Evolutionary conservation across 35 echinoderm and acorn worm species (phyloP), one percentile per base, ranked within the genome.

Genomic region (Heliocidaris tuberculata): DNA sequence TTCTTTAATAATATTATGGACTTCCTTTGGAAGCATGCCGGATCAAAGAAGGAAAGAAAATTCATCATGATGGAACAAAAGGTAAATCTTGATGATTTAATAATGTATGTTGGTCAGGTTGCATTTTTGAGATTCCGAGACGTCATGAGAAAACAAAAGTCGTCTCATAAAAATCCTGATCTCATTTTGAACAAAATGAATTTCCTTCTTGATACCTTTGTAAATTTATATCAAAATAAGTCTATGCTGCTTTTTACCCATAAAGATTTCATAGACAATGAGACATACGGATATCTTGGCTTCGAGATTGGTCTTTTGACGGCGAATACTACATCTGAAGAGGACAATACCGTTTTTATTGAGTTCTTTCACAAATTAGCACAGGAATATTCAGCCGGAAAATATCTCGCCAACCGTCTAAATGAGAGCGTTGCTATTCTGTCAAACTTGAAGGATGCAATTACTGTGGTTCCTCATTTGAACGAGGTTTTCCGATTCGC

Each of bases 301-400:
- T 42, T 48, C 2, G 42, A 42, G 87, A 32, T 48, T 17, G 31
- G 87, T 89, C 15, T 89, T 6, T 24, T 48, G 16, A 32, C 47
- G 13, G 9, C 10, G 9, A 42, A n/a, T 35, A 19, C 6, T 31
- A 5, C 31, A 24, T 48, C 0, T 6, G 87, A 89, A 2, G 47
- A 32, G 11, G 47, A 32, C 10, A 5, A 9, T 5, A 31, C 29
- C 7, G 31, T 48, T 6, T 89, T 19, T 17, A 89, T 89, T 42
- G 87, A 89, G 9, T 89, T 89, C 9, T 89, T 42, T 42, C 87
- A 89, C 31, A 89, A 89, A 42, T 48, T 89, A 89, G 87, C 31
- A 0, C 31, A 35, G 87, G 87, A 89, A 89, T 48, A 89, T 89
- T 31, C 31, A 15, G 87, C 87, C 13, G 87, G 31, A 3, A 89